These are phyloP conservation scores for Nothocercus julius DNA, from an alignment of 2,113 vertebrate species.

Conservation along the genomic window DNA sequence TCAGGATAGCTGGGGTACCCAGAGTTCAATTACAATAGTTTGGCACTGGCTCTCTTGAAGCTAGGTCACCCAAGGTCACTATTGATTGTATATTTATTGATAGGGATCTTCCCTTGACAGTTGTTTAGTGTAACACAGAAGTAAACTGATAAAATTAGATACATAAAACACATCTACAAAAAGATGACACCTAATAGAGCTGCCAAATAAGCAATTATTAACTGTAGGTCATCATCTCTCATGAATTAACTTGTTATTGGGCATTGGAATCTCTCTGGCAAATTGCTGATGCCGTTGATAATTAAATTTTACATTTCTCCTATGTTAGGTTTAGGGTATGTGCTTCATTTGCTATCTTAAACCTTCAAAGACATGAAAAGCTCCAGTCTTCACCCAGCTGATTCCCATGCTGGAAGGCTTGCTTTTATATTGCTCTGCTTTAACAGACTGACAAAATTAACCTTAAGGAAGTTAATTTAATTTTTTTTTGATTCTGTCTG, in stretches of 20 bases:
- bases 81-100: conserved; percentile 25
- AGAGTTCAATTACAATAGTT: conserved; percentile 42
- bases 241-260: neutral
- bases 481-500: neutral
- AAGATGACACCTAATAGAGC: neutral
- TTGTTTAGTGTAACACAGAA: neutral
- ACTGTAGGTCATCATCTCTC: neutral
- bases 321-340: neutral
- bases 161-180: neutral
- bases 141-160: neutral
- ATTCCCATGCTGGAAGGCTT: neutral
- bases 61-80: neutral
- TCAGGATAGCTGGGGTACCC: neutral
- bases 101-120: neutral
- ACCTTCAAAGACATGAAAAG: neutral
- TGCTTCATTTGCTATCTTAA: neutral
- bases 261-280: neutral
- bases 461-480: neutral
- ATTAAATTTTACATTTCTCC: neutral
- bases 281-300: neutral
- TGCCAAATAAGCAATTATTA: neutral
- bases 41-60: neutral
- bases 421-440: neutral
- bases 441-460: neutral
- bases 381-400: neutral